Conservation (phyloP, 2,113 vertebrate species). For the Steatornis caripensis region DNA sequence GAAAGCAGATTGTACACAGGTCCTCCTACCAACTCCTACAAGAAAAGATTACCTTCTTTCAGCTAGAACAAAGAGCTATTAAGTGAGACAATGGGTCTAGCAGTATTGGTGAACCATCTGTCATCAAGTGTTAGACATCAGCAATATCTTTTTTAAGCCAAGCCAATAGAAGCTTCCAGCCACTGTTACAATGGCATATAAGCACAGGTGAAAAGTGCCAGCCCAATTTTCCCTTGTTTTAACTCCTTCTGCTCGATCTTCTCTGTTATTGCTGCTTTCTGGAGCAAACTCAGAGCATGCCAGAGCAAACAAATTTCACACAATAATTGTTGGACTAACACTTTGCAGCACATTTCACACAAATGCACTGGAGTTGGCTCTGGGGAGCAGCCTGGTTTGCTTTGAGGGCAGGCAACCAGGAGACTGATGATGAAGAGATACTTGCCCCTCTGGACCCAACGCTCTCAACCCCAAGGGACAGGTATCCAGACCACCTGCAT, state of each 20-base stretch:
- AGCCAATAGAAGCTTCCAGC: background rate
- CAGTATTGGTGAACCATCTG: background rate
- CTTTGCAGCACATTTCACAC: background rate
- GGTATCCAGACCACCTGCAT: background rate
- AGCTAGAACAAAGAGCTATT: conserved; percentile 38
- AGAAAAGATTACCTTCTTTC: conserved; percentile 32
- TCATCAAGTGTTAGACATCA: background rate
- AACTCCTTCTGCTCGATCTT: background rate
- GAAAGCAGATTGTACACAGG: background rate
- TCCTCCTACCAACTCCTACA: conserved; percentile 24
- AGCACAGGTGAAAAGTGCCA: background rate
- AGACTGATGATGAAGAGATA: background rate
- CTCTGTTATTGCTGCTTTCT: background rate
- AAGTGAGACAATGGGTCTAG: conserved; percentile 27
- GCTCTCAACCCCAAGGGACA: background rate
- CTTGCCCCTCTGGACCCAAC: fast-evolving
- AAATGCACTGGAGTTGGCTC: background rate
- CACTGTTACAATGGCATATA: background rate
- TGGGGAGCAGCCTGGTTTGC: background rate
- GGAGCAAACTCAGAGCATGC: background rate
- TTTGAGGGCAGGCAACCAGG: background rate
- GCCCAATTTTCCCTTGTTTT: background rate
- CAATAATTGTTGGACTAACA: background rate
- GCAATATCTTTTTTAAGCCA: background rate
- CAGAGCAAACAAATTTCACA: fast-evolving